These are phyloP conservation scores for Pygoscelis antarcticus DNA, from an alignment of 2,113 vertebrate species.

Conservation along the genomic window DNA sequence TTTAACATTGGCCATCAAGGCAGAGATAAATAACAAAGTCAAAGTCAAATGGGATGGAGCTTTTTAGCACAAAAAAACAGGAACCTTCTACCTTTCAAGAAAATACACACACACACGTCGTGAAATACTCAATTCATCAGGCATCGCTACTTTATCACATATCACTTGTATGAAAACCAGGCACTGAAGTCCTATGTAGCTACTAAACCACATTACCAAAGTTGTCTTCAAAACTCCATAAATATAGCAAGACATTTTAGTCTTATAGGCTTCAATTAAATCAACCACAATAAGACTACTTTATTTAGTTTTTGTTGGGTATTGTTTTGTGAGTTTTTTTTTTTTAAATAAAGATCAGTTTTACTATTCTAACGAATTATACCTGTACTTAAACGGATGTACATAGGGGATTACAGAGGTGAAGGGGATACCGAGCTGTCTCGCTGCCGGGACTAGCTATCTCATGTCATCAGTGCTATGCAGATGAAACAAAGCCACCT, in stretches of 20 bases:
- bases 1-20: neutral
- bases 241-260: fast-evolving
- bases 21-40: neutral
- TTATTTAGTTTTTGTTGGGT: fast-evolving
- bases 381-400: fast-evolving
- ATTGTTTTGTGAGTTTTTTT: neutral
- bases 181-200: fast-evolving
- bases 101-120: fast-evolving
- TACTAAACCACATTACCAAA: neutral
- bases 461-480: fast-evolving
- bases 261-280: neutral
- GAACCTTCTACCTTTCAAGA: neutral
- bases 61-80: neutral
- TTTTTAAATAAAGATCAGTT: neutral
- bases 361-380: neutral
- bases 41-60: neutral
- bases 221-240: neutral
- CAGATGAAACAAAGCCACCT: neutral
- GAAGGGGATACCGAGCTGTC: fast-evolving
- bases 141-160: neutral
- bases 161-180: neutral
- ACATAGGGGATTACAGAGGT: fast-evolving
- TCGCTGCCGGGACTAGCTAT: fast-evolving
- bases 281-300: neutral
- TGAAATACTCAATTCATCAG: neutral